Base-by-base conservation (phyloP, 2,797 vertebrate genomes). In the Pteropus rufus region DNA sequence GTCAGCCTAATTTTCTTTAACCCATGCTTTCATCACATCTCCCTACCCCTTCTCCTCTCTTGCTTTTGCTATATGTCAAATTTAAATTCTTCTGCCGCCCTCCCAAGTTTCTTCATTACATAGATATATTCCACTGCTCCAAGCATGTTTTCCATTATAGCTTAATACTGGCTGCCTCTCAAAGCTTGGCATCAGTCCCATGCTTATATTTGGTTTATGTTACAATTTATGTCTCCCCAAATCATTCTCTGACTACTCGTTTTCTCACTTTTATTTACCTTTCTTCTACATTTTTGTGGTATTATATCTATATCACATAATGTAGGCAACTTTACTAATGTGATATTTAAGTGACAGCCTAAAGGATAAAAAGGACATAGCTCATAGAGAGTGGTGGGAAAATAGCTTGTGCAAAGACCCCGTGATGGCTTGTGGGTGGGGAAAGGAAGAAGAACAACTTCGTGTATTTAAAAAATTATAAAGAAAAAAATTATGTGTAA, bases 241-340 rank as follows among this genome's bases (percentile, higher is more conserved):
- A 73, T 23, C 16, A 60, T 77, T 87, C 49, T 56, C 23, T 93
- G 19, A 75, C 39, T 86, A 44, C 23, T 90, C 36, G 67, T 77
- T 93, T 75, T 29, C 70, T 93, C 29, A 52, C 6, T 58, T 93
- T 44, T 69, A 56, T 77, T 93, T 89, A 41, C n/a, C 39, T 87
- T 83, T 49, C 24, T 83, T 91, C 24, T 65, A 16, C 9, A 29
- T 80, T 92, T 77, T n/a, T 73, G 34, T 79, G 24, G 4, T 39
- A 70, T 26, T 7, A 23, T 69, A 75, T 44, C 19, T 81, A 58
- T 85, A 85, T 83, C 19, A 91, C 2, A 69, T 29, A 75, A 70
- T 52, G 16, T 52, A 7, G 15, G 29, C 73, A 94, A 70, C 18
- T 34, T 92, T 24, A 52, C 12, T 49, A 67, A 73, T 31, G 3